phyloP scores from a whole-genome alignment of 2,113 vertebrate species.

The Panthera uncia region DNA sequence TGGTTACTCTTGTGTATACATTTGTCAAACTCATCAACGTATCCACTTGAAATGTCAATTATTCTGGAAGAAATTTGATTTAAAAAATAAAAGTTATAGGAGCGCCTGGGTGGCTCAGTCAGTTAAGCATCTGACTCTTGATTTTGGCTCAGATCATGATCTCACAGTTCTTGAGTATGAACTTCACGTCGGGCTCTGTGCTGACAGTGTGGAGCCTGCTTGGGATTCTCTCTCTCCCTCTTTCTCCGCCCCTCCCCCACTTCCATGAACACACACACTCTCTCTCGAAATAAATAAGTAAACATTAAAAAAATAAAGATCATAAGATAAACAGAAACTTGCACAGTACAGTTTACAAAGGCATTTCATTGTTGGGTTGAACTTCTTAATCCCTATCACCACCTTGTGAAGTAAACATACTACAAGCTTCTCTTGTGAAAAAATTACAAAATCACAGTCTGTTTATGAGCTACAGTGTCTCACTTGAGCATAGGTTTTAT shows the following conservation, averaged over 20 bases:
- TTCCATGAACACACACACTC: too few species aligned
- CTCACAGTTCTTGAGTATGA: too few species aligned
- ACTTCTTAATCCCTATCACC: neutral
- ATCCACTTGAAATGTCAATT: neutral
- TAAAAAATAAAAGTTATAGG: conserved; percentile 19
- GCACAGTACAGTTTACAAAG: neutral
- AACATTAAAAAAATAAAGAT: neutral
- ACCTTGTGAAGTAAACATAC: neutral
- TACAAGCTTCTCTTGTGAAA: neutral
- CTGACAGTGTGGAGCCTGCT: too few species aligned
- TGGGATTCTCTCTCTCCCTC: too few species aligned
- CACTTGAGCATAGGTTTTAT: neutral
- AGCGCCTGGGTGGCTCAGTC: too few species aligned
- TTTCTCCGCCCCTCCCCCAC: too few species aligned
- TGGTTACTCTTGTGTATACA: neutral
- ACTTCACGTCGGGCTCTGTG: too few species aligned
- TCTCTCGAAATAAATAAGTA: too few species aligned
- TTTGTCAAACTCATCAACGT: conserved; percentile 41
- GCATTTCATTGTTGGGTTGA: neutral
- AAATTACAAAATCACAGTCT: neutral
- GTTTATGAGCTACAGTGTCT: neutral
- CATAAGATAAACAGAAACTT: conserved; percentile 4
- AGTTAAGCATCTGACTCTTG: too few species aligned
- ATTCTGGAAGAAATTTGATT: neutral
- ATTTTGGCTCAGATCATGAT: too few species aligned